Evolutionary conservation across 2,797 vertebrate genomes (phyloP), one percentile per base, ranked within the genome.

Genomic region (Pangasius sanitwongsei): DNA sequence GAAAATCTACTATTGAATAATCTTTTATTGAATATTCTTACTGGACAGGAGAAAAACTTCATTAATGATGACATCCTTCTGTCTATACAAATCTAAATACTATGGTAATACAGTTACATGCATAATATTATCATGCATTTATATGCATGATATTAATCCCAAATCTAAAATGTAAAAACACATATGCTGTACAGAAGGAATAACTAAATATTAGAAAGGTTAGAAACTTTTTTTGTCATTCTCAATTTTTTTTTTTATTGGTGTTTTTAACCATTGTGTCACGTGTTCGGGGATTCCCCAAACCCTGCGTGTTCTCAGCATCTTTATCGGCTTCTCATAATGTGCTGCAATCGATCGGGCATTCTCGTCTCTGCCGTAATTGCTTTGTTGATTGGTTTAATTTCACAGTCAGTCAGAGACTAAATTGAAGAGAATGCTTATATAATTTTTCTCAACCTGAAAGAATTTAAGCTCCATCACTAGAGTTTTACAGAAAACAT

Each of bases 301-400:
- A 91, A 88, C 89, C 87, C 87, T 89, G 86, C 53, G 72, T 87
- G 83, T 87, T 88, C 89, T 88, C 89, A 91, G 86, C 65, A 87
- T 89, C 89, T 91, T 92, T 89, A 91, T 90, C 61, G 59, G 89
- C 89, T 86, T 85, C 89, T 89, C 86, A 91, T 91, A 90, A 92
- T 90, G 86, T 81, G 81, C 67, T 87, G 69, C 87, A 85, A 92
- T 92, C 44, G 91, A 92, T 92, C 81, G 67, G 87, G 78, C 89
- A 75, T 81, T 87, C 84, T 89, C 85, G 85, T 91, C 86, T 77
- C 87, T 77, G 63, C 84, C 87, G 85, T 91, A 90, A 90, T 91
- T 92, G 88, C 90, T 89, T 90, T 92, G 90, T 65, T 91, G 86
- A 92, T 91, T 91, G 88, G 87, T 90, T 90, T 92, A 87, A 92